Base-by-base conservation (phyloP, 2,888 invertebrate genomes). In the Sarcophaga subvicina region DNA sequence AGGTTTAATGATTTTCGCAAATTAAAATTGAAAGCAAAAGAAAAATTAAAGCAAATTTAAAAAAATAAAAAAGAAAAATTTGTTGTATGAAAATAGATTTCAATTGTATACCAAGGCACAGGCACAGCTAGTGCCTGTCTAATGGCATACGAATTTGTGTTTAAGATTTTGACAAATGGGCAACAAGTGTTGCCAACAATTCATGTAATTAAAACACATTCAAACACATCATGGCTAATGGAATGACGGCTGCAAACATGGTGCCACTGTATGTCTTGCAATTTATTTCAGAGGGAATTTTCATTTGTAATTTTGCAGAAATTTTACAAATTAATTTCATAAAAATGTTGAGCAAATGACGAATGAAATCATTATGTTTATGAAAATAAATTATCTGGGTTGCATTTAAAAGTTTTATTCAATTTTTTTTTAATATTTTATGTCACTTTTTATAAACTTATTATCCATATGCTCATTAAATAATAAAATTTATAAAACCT, bases 141-240 rank as follows among this genome's bases (percentile, higher is more conserved):
- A 80, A 78, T 70, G 62, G 8, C 12, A 59, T 80, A 17, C 70
- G 37, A 75, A 70, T 45, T 59, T 72, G 27, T 20, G 70, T 70
- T 54, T 81, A 72, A 78, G 78, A 70, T 78, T 77, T 78, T 86
- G 86, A 86, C 66, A 86, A 86, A 86, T 86, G 80, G 64, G 77
- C 83, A 86, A 80, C 86, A 86, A 86, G 73, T 86, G 86, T 75
- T 83, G 83, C 80, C 77, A 86, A 83, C 76, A 83, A 83, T 83
- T 83, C 63, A 72, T 59, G 67, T 80, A 73, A 77, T 83, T 83
- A 77, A 75, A 80, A 71, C 11, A 11, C 66, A 66, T 22, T 22
- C 37, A 37, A 12, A 20, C 20, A 45, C 37, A 37, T 37, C 37
- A 37, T 37, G 10, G 37, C 37, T 37, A 37, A 37, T 10, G 8